These are phyloP conservation scores for Pogonocherus hispidulus DNA, from an alignment of 2,888 invertebrate genomes.

Conservation along the genomic window DNA sequence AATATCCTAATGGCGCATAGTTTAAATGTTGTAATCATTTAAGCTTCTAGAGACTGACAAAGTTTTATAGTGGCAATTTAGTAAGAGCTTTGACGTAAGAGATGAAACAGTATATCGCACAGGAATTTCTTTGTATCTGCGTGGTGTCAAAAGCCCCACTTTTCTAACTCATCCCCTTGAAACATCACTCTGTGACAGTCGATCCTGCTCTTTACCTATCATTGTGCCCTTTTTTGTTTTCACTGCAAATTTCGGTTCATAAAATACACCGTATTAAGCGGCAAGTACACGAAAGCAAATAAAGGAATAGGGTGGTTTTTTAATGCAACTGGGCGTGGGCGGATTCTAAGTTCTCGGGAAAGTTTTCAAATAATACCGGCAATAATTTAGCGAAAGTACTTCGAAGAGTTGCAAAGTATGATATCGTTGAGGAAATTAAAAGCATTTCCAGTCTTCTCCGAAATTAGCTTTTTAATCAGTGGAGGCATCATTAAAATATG, in stretches of 20 bases:
- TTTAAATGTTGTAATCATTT: conserved; percentile 27
- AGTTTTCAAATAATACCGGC: no score
- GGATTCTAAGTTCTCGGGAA: no score
- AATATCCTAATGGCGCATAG: conserved; percentile 27
- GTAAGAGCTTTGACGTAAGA: conserved; percentile 39
- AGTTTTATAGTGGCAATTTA: conserved; percentile 45
- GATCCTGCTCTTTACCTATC: conserved; percentile 18
- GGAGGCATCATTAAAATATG: no score
- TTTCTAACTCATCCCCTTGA: conserved; percentile 40
- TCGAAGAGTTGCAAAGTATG: no score
- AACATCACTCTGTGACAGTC: conserved; percentile 15
- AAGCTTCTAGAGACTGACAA: conserved; percentile 42
- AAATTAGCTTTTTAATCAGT: no score
- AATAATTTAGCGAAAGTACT: no score
- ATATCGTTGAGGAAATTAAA: no score
- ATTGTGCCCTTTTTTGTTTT: conserved; percentile 18
- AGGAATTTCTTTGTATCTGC: conserved; percentile 27
- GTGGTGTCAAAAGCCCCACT: conserved; percentile 36
- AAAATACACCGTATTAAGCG: conserved; percentile 28
- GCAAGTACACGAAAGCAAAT: neutral
- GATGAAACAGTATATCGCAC: conserved; percentile 35
- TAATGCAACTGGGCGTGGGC: neutral
- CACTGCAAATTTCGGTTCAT: conserved; percentile 33
- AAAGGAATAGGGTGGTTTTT: neutral
- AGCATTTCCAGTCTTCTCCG: no score